These are phyloP conservation scores for Charanyca ferruginea DNA, from an alignment of 2,888 invertebrate genomes.

Conservation along the genomic window DNA sequence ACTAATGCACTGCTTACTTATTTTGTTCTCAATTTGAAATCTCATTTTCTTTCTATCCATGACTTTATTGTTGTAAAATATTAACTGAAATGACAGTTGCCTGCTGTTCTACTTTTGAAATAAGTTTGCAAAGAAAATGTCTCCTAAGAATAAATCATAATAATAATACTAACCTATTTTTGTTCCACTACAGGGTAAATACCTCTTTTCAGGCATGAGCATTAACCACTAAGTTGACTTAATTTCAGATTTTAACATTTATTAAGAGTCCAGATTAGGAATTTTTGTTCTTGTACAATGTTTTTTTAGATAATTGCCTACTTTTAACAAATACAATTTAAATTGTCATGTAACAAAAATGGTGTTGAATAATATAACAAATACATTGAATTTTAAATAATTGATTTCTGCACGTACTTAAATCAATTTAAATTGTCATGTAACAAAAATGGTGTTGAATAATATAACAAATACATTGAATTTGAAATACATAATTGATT, in stretches of 20 bases:
- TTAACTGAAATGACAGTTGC: conserved; percentile 30
- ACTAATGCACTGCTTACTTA: conserved; percentile 60
- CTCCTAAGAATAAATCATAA: background rate
- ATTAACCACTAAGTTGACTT: no score
- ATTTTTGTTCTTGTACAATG: no score
- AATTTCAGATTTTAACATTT: no score
- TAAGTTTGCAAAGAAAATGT: conserved; percentile 5
- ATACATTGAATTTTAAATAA: no score
- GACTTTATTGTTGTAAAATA: conserved; percentile 52
- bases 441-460: no score
- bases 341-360: background rate
- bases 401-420: no score
- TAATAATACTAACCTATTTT: background rate
- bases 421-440: no score
- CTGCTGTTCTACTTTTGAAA: conserved; percentile 33
- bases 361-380: background rate
- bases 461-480: no score
- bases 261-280: no score
- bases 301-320: background rate
- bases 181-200: no score
- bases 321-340: background rate
- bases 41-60: conserved; percentile 49
- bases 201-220: no score
- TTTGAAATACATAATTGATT: no score
- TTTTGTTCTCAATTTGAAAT: conserved; percentile 52